Conservation (phyloP, 2,797 vertebrate species). For the Mormyrops boulengeri region DNA sequence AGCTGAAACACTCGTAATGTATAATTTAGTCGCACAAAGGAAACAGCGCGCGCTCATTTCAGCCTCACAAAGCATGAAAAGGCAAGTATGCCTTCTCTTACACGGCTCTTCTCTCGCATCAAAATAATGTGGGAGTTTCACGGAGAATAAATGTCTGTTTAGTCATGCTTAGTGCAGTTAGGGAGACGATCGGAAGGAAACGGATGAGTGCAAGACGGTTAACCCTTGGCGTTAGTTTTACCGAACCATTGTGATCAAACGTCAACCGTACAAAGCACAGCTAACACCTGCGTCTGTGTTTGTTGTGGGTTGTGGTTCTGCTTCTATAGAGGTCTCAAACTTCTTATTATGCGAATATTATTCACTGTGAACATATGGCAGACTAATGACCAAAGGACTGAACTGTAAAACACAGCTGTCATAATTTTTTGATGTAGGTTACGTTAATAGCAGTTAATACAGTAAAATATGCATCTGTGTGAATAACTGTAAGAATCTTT, state of each 20-base stretch:
- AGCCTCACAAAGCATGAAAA: conserved; percentile 8
- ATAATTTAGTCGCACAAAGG: conserved; percentile 24
- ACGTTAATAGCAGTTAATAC: not conserved
- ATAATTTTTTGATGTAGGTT: not conserved
- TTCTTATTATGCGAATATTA: not conserved
- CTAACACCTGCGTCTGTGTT: not conserved
- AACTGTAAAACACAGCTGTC: not conserved
- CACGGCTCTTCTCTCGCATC: not conserved
- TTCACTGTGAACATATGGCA: not conserved
- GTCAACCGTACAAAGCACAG: not conserved
- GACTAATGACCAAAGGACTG: not conserved
- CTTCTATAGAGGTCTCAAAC: not conserved
- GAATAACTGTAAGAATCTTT: not conserved
- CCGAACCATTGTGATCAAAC: not conserved
- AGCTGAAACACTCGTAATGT: conserved; percentile 2
- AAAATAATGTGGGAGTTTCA: not conserved
- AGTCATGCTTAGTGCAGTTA: not conserved
- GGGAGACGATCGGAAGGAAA: not conserved
- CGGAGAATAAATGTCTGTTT: conserved; percentile 6
- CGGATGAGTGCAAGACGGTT: not conserved
- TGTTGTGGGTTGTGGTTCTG: not conserved
- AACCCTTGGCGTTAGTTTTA: conserved; percentile 3
- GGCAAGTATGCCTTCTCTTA: not conserved
- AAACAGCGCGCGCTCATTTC: not conserved
- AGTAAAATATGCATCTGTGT: not conserved